Evolutionary conservation across 2,113 vertebrate genomes (phyloP).

Genomic region (Aix galericulata): DNA sequence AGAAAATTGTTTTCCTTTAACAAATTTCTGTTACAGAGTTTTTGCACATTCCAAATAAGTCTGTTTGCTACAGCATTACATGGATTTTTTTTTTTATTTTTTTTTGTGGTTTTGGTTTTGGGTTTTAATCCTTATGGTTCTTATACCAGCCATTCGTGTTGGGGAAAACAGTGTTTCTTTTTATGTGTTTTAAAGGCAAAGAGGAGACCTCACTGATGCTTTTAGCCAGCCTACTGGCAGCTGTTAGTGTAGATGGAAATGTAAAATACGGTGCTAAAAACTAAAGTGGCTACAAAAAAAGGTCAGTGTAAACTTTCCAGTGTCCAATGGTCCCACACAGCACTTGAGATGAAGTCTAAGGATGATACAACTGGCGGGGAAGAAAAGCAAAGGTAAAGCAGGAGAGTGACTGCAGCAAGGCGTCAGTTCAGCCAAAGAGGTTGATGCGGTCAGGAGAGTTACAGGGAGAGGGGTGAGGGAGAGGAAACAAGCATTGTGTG

Average conservation of each 20-base stretch:
- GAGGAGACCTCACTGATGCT: slow-evolving; percentile 63
- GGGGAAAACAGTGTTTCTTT: slow-evolving; percentile 24
- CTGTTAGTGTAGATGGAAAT: slow-evolving; percentile 12
- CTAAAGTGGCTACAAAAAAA: background rate
- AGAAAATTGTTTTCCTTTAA: slow-evolving; percentile 95
- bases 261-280: background rate
- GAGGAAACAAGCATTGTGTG: background rate
- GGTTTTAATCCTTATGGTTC: slow-evolving; percentile 57
- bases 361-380: background rate
- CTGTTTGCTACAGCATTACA: slow-evolving; percentile 57
- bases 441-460: background rate
- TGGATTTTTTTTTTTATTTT: background rate
- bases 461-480: background rate
- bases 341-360: background rate
- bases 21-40: slow-evolving; percentile 75
- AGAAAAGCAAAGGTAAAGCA: slow-evolving; percentile 17
- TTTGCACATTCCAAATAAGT: slow-evolving; percentile 77
- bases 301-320: background rate
- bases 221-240: slow-evolving; percentile 54
- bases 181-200: slow-evolving; percentile 26
- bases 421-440: background rate
- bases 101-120: slow-evolving; percentile 36
- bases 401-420: background rate
- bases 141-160: slow-evolving; percentile 75
- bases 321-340: background rate